Percentiles rank a stretch among this genome's conserved stretches.
Evolutionary conservation across 1,140 invertebrate species (phyloP).

Genomic region (Leucophenga varia): DNA sequence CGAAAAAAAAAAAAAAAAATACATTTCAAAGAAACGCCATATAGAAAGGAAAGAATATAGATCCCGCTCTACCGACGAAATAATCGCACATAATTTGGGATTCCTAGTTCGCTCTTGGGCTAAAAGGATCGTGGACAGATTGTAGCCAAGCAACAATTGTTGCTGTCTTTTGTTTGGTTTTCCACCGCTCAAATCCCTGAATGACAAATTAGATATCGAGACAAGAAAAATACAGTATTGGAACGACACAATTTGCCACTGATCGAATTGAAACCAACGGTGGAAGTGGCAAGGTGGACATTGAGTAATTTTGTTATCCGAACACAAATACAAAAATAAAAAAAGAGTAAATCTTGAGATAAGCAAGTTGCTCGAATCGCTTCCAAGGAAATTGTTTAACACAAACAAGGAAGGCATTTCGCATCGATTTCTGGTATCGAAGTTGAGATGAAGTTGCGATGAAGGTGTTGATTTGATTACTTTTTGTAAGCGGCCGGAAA

Average conservation of each 20-base stretch:
- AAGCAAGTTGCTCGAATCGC: slow-evolving; percentile 23
- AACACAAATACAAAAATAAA: too few relatives aligned
- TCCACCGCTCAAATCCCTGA: slow-evolving; percentile 26
- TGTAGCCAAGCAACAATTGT: slow-evolving; percentile 29
- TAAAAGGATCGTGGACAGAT: slow-evolving; percentile 44
- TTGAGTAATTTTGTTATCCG: too few relatives aligned
- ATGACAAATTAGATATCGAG: slow-evolving; percentile 54
- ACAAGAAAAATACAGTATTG: slow-evolving; percentile 43
- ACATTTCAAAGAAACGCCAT: too few relatives aligned
- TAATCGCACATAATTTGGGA: slow-evolving; percentile 46
- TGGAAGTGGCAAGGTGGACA: slow-evolving; percentile 8
- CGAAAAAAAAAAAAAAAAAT: too few relatives aligned
- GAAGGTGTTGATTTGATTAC: slow-evolving; percentile 57
- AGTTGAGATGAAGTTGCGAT: slow-evolving; percentile 3
- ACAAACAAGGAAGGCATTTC: slow-evolving; percentile 49
- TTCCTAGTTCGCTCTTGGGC: slow-evolving; percentile 45
- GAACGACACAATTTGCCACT: slow-evolving; percentile 51
- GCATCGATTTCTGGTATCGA: slow-evolving; percentile 11
- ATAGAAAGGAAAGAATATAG: too few relatives aligned
- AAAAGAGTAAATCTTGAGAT: too few relatives aligned
- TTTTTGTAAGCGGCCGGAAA: slow-evolving; percentile 42
- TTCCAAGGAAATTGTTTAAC: slow-evolving; percentile 33
- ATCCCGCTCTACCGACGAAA: slow-evolving; percentile 42
- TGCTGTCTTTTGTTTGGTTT: slow-evolving; percentile 7
- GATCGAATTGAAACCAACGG: slow-evolving; percentile 14